Evolutionary conservation across 2,888 invertebrate genomes (phyloP).

Genomic region (Xestia ashworthii): DNA sequence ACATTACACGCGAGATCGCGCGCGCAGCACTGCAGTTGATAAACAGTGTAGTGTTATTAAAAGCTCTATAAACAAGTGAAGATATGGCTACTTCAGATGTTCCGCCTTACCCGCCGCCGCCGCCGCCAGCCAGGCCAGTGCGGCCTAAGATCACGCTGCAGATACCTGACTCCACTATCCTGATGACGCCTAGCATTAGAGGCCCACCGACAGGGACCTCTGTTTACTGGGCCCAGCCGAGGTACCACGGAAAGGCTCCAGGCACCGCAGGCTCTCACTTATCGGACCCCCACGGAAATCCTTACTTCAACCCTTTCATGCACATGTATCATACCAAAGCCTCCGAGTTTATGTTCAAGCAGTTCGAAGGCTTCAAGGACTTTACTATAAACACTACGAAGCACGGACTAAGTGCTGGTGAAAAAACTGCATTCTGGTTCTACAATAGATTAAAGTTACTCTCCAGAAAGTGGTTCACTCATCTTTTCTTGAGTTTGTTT

Average conservation of each 20-base stretch:
- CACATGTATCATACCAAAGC: constrained; percentile 92
- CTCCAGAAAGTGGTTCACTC: constrained; percentile 97
- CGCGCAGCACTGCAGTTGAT: constrained; percentile 50
- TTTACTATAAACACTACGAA: constrained; percentile 94
- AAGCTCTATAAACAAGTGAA: constrained; percentile 65
- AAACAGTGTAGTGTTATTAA: constrained; percentile 62
- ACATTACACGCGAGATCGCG: constrained; percentile 39
- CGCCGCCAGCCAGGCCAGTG: constrained; percentile 78
- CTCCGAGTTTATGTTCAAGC: constrained; percentile 95
- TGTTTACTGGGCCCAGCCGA: constrained; percentile 73
- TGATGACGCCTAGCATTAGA: constrained; percentile 70
- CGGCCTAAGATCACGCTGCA: constrained; percentile 89
- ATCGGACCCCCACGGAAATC: constrained; percentile 81
- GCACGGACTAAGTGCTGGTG: constrained; percentile 95
- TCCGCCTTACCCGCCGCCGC: constrained; percentile 84
- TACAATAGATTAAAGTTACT: constrained; percentile 94
- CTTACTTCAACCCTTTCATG: constrained; percentile 83
- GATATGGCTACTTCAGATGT: constrained; percentile 77
- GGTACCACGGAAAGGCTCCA: constrained; percentile 77
- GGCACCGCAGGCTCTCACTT: constrained; percentile 81
- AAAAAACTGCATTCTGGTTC: constrained; percentile 95
- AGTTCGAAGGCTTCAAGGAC: constrained; percentile 94
- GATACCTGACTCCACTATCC: constrained; percentile 79
- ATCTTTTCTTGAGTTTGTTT: constrained; percentile 95
- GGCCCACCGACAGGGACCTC: constrained; percentile 74